These are phyloP conservation scores for Enteromius unitaeniatus DNA, from an alignment of 2,797 vertebrate species.

Conservation along the genomic window DNA sequence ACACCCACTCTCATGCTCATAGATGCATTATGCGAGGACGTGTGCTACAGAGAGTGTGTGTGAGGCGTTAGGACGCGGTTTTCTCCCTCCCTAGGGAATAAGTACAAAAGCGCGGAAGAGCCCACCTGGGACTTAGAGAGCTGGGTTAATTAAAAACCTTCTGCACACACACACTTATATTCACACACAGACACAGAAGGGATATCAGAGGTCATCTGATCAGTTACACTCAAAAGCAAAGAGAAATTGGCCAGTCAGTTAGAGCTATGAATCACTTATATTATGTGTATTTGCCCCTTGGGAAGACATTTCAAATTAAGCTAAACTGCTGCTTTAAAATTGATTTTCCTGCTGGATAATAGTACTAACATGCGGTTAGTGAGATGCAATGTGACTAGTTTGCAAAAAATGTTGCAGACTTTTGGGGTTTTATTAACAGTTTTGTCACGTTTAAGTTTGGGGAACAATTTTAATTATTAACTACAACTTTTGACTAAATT, in stretches of 20 bases:
- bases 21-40: conserved; percentile 30
- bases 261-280: conserved; percentile 20
- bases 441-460: not conserved
- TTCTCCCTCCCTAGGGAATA: conserved; percentile 56
- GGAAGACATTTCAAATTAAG: conserved; percentile 12
- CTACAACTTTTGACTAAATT: not conserved
- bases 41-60: conserved; percentile 33
- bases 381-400: not conserved
- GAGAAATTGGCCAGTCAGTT: conserved; percentile 41
- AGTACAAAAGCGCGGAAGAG: conserved; percentile 55
- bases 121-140: conserved; percentile 55
- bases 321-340: conserved; percentile 16
- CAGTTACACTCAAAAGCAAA: conserved; percentile 39
- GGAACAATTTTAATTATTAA: not conserved
- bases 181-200: conserved; percentile 40
- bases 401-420: not conserved
- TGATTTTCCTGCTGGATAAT: not conserved
- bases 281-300: conserved; percentile 29
- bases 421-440: not conserved
- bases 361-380: not conserved
- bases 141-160: conserved; percentile 54
- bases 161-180: conserved; percentile 19
- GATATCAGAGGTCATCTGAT: conserved; percentile 45
- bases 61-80: conserved; percentile 63
- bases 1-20: conserved; percentile 16